Evolutionary conservation across 1,140 invertebrate species (phyloP), one percentile per base, ranked within the genome.

Genomic region (Platyscapa corneri): DNA sequence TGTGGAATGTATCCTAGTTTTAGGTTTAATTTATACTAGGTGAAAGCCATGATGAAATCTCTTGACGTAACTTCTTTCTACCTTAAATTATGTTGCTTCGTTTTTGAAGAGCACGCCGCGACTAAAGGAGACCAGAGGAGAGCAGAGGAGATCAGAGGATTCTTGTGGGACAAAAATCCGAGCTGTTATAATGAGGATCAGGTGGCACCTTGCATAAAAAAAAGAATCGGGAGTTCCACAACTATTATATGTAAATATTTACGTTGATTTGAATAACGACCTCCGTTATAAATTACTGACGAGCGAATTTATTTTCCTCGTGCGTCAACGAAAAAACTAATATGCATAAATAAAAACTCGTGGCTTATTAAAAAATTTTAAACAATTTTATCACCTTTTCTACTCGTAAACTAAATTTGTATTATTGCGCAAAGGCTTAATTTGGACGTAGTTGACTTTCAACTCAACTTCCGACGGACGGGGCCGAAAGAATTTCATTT

Each of bases 1-100:
- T 70, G 46, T 18, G 74, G 30, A 49, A 49, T 79, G 32, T 84
- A 84, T 81, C 65, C 77, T 81, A 82, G 78, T 86, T 82, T 77
- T 81, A 30, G 72, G 18, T 46, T 74, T 60, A 83, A 84, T 83
- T 79, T 76, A 78, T 81, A 83, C 56, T 76, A 82, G 56, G 79
- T 70, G 79, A 67, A 79, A 84, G 77, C 67, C 37, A n/a, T 70
- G 83, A 84, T 79, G 83, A 79, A 79, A 84, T 84, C 83, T 81
- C 37, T 82, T 83, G 42, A 81, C 79, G 79, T 72, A 53, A 81
- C 65, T 81, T 80, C 67, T 64, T 23, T 46, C 30, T 78, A n/a
- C 53, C 39, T 78, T 0, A 39, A 14, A 27, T 60, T 78, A 64
- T 64, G 14, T 14, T 65, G 76, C 49, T 34, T 23, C 12, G 56